Conservation (phyloP, 1,140 invertebrate genomes). For the Bombyx mandarina region DNA sequence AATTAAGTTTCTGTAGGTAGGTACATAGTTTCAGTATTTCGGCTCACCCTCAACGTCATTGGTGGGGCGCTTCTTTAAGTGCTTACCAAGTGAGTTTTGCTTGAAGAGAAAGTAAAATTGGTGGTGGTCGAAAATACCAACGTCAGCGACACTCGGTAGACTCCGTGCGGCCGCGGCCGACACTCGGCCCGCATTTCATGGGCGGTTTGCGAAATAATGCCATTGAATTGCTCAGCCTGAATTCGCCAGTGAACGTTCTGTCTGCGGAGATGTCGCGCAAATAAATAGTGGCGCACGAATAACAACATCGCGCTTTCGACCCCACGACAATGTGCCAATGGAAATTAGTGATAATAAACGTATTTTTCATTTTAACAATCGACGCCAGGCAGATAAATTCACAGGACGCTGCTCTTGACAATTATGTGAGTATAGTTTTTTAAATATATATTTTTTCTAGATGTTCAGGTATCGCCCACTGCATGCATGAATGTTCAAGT, state of each 20-base stretch:
- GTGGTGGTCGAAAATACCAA: conserved; percentile 53
- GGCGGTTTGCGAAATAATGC: conserved; percentile 60
- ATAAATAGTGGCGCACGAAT: conserved; percentile 43
- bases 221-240: conserved; percentile 41
- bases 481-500: conserved; percentile 23
- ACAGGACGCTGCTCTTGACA: conserved; percentile 32
- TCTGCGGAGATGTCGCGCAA: conserved; percentile 52
- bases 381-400: conserved; percentile 36
- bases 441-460: not conserved
- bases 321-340: conserved; percentile 60
- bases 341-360: conserved; percentile 54
- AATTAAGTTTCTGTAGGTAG: conserved; percentile 6
- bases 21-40: conserved; percentile 5
- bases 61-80: conserved; percentile 44
- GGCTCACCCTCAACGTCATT: conserved; percentile 7
- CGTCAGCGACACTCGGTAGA: conserved; percentile 32
- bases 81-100: conserved; percentile 28
- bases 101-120: conserved; percentile 54
- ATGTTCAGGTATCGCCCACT: conserved; percentile 26
- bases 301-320: conserved; percentile 27
- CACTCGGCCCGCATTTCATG: conserved; percentile 46
- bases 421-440: conserved; percentile 46
- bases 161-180: conserved; percentile 53
- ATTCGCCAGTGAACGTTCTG: conserved; percentile 42
- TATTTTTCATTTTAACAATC: conserved; percentile 33